Percentiles rank a stretch among this genome's conserved stretches.
Evolutionary conservation across 2,797 vertebrate genomes (phyloP).

Genomic region (Hippopotamyrus pictus): DNA sequence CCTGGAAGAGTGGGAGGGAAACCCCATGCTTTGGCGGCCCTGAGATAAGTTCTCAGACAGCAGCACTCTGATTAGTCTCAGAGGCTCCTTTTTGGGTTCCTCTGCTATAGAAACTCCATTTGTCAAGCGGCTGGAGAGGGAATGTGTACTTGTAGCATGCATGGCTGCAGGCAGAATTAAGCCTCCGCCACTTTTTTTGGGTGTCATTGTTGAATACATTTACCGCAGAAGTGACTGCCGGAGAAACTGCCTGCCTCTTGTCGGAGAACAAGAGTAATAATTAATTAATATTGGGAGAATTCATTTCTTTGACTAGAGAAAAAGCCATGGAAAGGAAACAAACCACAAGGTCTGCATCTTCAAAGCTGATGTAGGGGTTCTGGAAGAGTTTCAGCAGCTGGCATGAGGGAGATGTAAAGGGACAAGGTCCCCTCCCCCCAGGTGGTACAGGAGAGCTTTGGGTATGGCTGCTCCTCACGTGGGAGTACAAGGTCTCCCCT

Average conservation of each 20-base stretch:
- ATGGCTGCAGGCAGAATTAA: not conserved
- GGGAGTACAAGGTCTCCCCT: not conserved
- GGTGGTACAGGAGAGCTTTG: constrained; percentile 14
- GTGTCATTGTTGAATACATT: constrained; percentile 25
- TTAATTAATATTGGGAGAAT: constrained; percentile 26
- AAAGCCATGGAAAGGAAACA: constrained; percentile 9
- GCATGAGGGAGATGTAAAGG: constrained; percentile 42
- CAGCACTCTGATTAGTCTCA: constrained; percentile 37
- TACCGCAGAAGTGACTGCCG: not conserved
- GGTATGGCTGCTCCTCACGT: not conserved
- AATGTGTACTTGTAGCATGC: constrained; percentile 35
- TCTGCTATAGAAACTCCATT: constrained; percentile 37
- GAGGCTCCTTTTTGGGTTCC: not conserved
- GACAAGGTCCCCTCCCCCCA: constrained; percentile 34
- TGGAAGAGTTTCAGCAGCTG: constrained; percentile 53
- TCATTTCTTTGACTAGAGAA: constrained; percentile 20
- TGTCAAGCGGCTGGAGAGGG: constrained; percentile 27
- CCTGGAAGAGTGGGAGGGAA: constrained; percentile 13
- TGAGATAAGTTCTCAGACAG: constrained; percentile 42
- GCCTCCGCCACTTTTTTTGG: constrained; percentile 8
- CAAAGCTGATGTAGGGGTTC: not conserved
- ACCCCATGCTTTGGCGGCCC: constrained; percentile 25
- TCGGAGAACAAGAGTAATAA: constrained; percentile 34
- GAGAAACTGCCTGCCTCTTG: constrained; percentile 25
- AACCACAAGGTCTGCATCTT: constrained; percentile 7